Evolutionary conservation across 2,797 vertebrate genomes (phyloP).

Genomic region (Euthynnus affinis): DNA sequence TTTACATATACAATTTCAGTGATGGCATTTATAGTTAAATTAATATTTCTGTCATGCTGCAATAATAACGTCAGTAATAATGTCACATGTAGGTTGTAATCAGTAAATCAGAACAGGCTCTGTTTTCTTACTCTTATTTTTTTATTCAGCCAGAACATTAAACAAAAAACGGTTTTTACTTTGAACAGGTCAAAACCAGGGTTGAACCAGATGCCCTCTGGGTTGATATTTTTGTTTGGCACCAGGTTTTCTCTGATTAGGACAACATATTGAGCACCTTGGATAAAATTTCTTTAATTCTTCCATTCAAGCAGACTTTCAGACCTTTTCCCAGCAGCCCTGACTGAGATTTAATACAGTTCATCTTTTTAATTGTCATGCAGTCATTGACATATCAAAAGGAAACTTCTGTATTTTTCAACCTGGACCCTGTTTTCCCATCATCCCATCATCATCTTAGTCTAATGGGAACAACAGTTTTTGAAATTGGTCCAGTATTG

Average conservation of each 20-base stretch:
- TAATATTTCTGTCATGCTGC: conserved; percentile 3
- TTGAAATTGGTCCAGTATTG: too few species aligned
- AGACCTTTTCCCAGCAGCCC: background rate
- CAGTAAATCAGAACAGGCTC: background rate
- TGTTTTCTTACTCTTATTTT: background rate
- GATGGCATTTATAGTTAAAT: background rate
- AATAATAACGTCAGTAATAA: background rate
- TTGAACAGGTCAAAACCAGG: conserved; percentile 15
- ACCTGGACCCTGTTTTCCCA: too few species aligned
- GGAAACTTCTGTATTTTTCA: too few species aligned
- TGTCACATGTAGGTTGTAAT: background rate
- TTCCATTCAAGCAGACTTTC: conserved; percentile 36
- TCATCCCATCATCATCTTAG: too few species aligned
- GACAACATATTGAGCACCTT: conserved; percentile 12
- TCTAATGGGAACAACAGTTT: too few species aligned
- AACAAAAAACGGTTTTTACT: background rate
- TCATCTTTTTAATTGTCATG: conserved; percentile 22
- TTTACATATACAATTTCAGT: background rate
- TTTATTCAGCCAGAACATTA: background rate
- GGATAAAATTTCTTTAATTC: conserved; percentile 28
- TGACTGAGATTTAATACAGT: conserved; percentile 27
- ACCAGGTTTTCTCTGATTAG: conserved; percentile 24
- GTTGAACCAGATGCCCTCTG: background rate
- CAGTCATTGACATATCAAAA: conserved; percentile 1
- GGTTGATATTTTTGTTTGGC: conserved; percentile 15